Base-by-base conservation (phyloP, 2,797 vertebrate species). In the Gallinago solitaria region DNA sequence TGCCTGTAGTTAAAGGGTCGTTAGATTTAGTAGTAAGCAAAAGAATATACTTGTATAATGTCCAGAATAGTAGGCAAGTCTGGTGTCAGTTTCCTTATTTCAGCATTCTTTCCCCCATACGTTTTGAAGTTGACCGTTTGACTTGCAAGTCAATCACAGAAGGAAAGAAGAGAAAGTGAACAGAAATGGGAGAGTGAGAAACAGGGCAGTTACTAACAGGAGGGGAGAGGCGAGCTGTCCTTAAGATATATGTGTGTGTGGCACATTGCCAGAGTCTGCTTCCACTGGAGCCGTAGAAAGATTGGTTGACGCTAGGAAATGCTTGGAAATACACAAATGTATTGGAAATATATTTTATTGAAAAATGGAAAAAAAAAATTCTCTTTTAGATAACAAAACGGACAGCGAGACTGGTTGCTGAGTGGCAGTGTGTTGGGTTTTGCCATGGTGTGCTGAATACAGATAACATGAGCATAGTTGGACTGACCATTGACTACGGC, bases 391-490 rank as follows among this genome's bases (percentile, higher is more conserved):
- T 99, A 93, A 98, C 98, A 16, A 92, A 70, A 15, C 98, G 99
- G 24, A 99, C 99, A 0, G 99, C 99, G 7, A 98, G 97, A 13
- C 79, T 99, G 90, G 99, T 99, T 92, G 99, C 99, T 6, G 99
- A 99, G 28, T 99, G 99, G 99, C 99, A 99, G 92, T 99, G 99
- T 92, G 98, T 99, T 9, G 99, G 99, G 47, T 99, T 99, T 95
- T 99, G 99, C 97, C 99, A 99, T 3, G 99, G 99, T 0, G 99
- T 99, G 84, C 98, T 99, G 86, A 99, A 99, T 95, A 99, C 99
- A 0, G 99, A 99, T 95, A 99, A 99, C 92, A 99, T 99, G 99
- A 99, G 99, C 95, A 98, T 99, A 33, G 95, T 99, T 92, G 99
- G 99, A 50, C 97, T 99, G 4, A 99, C 99, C 15, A 97, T 99